Percentiles rank a stretch among this genome's conserved stretches.
Conservation (phyloP, 2,888 invertebrate genomes). For the Mylabris sibirica region DNA sequence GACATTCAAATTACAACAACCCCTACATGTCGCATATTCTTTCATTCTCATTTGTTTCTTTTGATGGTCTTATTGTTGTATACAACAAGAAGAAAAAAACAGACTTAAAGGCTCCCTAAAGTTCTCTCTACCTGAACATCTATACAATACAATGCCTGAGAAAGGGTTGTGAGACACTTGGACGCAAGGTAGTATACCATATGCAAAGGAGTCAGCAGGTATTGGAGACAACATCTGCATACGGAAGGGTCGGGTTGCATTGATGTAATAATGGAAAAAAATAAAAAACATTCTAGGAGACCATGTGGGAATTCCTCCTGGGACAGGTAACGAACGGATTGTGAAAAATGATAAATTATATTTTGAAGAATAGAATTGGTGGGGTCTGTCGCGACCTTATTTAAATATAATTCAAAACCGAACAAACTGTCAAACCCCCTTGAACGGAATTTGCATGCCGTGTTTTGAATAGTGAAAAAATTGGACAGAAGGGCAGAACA, state of each 20-base stretch:
- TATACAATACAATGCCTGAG: slow-evolving; percentile 13
- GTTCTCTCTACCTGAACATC: slow-evolving; percentile 14
- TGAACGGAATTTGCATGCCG: slow-evolving; percentile 57
- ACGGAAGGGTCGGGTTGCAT: slow-evolving; percentile 40
- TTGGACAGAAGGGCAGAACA: slow-evolving; percentile 34
- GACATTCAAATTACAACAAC: slow-evolving; percentile 19
- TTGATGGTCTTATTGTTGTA: slow-evolving; percentile 14
- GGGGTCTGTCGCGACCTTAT: slow-evolving; percentile 51
- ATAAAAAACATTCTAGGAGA: slow-evolving; percentile 23
- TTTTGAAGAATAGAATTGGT: slow-evolving; percentile 44
- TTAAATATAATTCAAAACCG: slow-evolving; percentile 58
- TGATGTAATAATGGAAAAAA: slow-evolving; percentile 25
- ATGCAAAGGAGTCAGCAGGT: slow-evolving; percentile 61
- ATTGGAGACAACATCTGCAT: slow-evolving; percentile 57
- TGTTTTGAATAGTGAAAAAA: slow-evolving; percentile 34
- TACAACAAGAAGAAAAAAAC: background rate
- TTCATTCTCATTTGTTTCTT: slow-evolving; percentile 16
- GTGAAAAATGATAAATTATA: slow-evolving; percentile 58
- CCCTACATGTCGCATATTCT: background rate
- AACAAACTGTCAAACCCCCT: slow-evolving; percentile 58
- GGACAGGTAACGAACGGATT: slow-evolving; percentile 57
- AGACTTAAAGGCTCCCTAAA: slow-evolving; percentile 1
- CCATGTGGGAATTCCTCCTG: slow-evolving; percentile 48
- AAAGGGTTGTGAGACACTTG: slow-evolving; percentile 40
- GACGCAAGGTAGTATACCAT: slow-evolving; percentile 39